Conservation (phyloP, 2,113 vertebrate genomes). For the Poeciliopsis prolifica region DNA sequence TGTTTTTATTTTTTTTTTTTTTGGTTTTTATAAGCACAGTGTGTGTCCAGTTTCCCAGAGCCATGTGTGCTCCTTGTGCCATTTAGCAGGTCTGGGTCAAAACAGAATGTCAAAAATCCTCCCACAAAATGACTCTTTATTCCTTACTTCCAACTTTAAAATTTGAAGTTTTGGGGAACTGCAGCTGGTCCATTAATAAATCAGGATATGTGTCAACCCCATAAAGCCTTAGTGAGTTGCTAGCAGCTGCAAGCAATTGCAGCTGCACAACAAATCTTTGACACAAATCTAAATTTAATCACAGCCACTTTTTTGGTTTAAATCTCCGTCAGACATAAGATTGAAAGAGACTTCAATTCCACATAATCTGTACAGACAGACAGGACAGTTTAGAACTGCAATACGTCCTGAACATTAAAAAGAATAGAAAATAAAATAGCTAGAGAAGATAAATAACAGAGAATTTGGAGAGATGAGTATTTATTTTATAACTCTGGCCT, state of each 20-base stretch:
- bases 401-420: constrained; percentile 18
- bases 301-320: neutral
- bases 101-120: too few species aligned
- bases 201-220: too few species aligned
- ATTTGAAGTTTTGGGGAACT: too few species aligned
- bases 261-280: neutral
- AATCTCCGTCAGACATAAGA: neutral
- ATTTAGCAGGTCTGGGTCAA: too few species aligned
- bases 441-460: neutral
- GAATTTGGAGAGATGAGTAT: constrained; percentile 25
- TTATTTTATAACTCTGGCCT: constrained; percentile 15
- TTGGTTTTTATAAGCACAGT: too few species aligned
- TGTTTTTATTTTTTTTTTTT: too few species aligned
- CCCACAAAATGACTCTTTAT: too few species aligned
- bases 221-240: neutral
- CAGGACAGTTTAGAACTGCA: constrained; percentile 27
- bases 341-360: neutral
- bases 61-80: too few species aligned
- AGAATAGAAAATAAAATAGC: constrained; percentile 3
- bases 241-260: constrained; percentile 7
- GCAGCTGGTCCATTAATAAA: too few species aligned
- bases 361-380: neutral
- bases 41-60: too few species aligned
- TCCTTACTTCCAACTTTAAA: too few species aligned
- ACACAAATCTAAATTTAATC: constrained; percentile 25